phyloP scores from a whole-genome alignment of 1,140 invertebrate species.

The Drosophila ananassae region DNA sequence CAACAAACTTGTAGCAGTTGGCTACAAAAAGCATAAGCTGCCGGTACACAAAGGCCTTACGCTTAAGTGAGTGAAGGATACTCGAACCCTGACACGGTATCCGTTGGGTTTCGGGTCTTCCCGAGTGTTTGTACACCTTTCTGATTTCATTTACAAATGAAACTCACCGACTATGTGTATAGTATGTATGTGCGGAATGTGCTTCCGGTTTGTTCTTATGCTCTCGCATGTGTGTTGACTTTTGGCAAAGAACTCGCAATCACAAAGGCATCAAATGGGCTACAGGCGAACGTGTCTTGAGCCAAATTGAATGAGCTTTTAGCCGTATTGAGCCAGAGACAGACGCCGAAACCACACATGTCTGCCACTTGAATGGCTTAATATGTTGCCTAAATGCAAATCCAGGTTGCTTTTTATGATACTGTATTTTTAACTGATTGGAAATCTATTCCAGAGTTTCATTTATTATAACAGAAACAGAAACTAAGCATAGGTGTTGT shows the following conservation, averaged over 20 bases:
- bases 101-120: slow-evolving; percentile 3
- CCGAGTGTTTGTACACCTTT: slow-evolving; percentile 62
- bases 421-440: slow-evolving; percentile 14
- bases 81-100: slow-evolving; percentile 9
- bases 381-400: slow-evolving; percentile 42
- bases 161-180: slow-evolving; percentile 37
- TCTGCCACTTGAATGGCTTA: slow-evolving; percentile 42
- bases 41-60: slow-evolving; percentile 41
- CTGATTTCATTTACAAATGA: slow-evolving; percentile 80
- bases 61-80: slow-evolving; percentile 55
- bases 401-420: slow-evolving; percentile 3
- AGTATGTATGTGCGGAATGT: slow-evolving; percentile 22
- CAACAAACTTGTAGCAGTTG: slow-evolving; percentile 57
- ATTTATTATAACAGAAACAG: neutral
- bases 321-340: slow-evolving; percentile 63
- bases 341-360: slow-evolving; percentile 36
- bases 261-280: slow-evolving; percentile 72
- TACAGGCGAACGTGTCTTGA: slow-evolving; percentile 62
- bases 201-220: neutral
- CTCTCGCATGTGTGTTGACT: slow-evolving; percentile 41
- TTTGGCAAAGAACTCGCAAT: slow-evolving; percentile 62
- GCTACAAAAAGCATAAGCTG: slow-evolving; percentile 52
- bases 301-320: slow-evolving; percentile 78
- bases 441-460: neutral
- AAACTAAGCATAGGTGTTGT: neutral